Conservation (phyloP, 2,888 invertebrate genomes). For the Megalurothrips usitatus region DNA sequence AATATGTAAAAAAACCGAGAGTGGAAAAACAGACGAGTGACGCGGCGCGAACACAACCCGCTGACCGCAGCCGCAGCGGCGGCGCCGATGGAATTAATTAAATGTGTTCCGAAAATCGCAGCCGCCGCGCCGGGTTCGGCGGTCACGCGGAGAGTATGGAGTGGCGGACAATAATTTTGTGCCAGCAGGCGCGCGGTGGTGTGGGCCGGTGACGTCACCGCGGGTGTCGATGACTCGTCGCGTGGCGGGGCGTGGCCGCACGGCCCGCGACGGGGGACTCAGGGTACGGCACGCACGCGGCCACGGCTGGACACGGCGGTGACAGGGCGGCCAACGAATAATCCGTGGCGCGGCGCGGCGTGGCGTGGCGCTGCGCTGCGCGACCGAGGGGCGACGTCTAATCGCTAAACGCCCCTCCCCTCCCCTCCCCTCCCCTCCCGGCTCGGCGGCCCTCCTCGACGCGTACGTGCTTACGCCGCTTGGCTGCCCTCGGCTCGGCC, state of each 20-base stretch:
- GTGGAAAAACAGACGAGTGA: too few species aligned
- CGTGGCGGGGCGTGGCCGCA: background rate
- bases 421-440: too few species aligned
- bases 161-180: too few species aligned
- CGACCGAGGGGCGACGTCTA: background rate
- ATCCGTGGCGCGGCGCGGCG: slow-evolving; percentile 27
- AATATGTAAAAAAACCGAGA: too few species aligned
- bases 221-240: background rate
- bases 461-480: too few species aligned
- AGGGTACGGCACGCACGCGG: background rate
- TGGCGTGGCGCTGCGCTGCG: background rate
- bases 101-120: too few species aligned
- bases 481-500: too few species aligned
- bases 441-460: too few species aligned
- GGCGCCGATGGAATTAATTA: too few species aligned
- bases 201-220: background rate
- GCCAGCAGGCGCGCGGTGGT: background rate
- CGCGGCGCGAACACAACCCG: too few species aligned
- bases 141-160: background rate
- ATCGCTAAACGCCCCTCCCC: too few species aligned
- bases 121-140: background rate
- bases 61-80: too few species aligned
- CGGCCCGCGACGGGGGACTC: background rate
- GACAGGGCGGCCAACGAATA: background rate
- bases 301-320: background rate